Conservation (phyloP, 2,888 invertebrate genomes). For the Empis livida region DNA sequence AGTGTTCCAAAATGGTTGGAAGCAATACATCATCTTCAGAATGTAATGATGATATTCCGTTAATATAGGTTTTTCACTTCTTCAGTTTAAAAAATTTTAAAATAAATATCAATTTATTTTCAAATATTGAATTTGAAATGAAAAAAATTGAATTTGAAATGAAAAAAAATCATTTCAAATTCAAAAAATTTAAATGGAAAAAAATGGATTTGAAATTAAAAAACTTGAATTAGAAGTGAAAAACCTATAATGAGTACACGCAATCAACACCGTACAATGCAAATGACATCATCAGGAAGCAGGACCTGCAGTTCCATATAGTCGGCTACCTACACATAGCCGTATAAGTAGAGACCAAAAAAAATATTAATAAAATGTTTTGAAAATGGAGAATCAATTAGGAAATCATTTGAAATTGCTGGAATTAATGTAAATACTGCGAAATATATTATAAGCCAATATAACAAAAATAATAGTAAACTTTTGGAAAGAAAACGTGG, state of each 20-base stretch:
- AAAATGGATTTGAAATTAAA: no score
- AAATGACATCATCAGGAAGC: not conserved
- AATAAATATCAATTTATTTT: no score
- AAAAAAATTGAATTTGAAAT: no score
- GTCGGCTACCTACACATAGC: not conserved
- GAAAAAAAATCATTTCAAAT: no score
- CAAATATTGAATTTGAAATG: no score
- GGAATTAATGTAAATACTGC: slow-evolving; percentile 4
- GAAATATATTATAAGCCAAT: slow-evolving; percentile 3
- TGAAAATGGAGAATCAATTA: slow-evolving; percentile 1
- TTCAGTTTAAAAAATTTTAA: no score
- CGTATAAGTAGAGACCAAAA: slow-evolving; percentile 1
- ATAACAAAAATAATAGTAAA: slow-evolving; percentile 2
- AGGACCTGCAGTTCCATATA: not conserved
- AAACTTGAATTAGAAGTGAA: no score
- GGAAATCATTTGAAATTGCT: slow-evolving; percentile 4
- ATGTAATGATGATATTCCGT: not conserved
- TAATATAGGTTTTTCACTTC: no score
- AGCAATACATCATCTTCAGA: not conserved
- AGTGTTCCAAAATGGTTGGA: no score
- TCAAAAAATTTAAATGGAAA: no score
- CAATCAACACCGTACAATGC: not conserved
- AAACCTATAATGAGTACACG: not conserved
- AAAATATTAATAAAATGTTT: slow-evolving; percentile 2
- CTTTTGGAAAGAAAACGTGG: not conserved